phyloP scores from a whole-genome alignment of 2,797 vertebrate species.

The Tapera naevia region DNA sequence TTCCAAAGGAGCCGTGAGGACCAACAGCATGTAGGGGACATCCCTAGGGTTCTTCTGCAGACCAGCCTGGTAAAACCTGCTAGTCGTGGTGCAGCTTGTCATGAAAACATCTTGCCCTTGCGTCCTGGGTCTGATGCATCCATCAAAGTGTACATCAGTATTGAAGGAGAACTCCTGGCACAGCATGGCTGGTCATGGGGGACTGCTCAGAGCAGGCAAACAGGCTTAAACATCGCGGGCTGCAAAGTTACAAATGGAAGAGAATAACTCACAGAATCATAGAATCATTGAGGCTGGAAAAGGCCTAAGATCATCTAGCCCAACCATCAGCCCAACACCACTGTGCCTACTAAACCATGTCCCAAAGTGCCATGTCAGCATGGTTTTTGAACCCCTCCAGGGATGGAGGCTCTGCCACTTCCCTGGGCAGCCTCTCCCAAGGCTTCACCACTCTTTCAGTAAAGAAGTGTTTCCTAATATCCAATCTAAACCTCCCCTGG shows the following conservation, averaged over 20 bases:
- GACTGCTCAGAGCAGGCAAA: neutral
- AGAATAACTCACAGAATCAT: neutral
- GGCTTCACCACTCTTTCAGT: too few species aligned
- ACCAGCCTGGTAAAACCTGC: neutral
- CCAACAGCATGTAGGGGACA: neutral
- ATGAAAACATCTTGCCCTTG: neutral
- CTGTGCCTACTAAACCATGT: too few species aligned
- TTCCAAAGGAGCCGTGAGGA: neutral
- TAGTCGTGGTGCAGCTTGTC: neutral
- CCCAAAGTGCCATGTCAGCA: too few species aligned
- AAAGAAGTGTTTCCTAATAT: too few species aligned
- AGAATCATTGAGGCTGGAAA: too few species aligned
- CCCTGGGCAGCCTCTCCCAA: too few species aligned
- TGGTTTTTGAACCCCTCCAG: too few species aligned
- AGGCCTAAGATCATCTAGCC: too few species aligned
- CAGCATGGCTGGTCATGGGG: neutral
- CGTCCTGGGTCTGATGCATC: neutral
- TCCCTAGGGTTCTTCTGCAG: neutral
- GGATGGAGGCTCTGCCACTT: too few species aligned
- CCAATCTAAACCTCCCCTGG: too few species aligned
- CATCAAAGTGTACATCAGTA: rapidly evolving
- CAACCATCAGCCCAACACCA: too few species aligned
- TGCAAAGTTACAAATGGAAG: neutral
- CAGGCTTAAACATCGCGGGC: neutral
- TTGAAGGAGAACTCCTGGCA: neutral